These are phyloP conservation scores for Nixonia krombeini DNA, from an alignment of 1,140 invertebrate species.

Conservation along the genomic window DNA sequence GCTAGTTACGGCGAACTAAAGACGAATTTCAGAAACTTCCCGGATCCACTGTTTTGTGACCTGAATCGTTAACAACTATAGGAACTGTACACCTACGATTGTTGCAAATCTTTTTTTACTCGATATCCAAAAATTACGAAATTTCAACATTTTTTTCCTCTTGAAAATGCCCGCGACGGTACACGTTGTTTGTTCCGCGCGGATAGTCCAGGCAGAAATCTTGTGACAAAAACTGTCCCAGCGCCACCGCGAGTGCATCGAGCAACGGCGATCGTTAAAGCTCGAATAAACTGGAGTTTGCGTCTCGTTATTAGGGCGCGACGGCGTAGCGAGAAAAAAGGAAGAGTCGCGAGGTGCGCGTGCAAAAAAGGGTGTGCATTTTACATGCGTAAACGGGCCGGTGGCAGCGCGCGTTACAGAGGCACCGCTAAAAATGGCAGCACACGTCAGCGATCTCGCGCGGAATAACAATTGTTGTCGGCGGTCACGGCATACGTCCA, in stretches of 20 bases:
- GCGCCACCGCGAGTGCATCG: slow-evolving; percentile 40
- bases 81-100: no score
- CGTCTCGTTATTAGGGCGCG: slow-evolving; percentile 37
- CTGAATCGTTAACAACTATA: no score
- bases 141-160: no score
- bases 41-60: not conserved
- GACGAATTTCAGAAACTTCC: slow-evolving; percentile 24
- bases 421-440: slow-evolving; percentile 71
- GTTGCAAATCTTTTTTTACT: no score
- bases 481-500: slow-evolving; percentile 72
- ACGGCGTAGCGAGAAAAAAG: slow-evolving; percentile 26
- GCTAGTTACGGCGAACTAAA: slow-evolving; percentile 49
- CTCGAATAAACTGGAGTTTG: slow-evolving; percentile 32
- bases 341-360: not conserved
- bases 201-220: no score
- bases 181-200: no score
- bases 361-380: slow-evolving; percentile 20
- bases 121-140: no score
- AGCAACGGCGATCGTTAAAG: slow-evolving; percentile 43
- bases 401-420: slow-evolving; percentile 33
- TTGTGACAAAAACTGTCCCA: no score
- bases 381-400: slow-evolving; percentile 22
- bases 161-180: no score
- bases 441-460: slow-evolving; percentile 55
- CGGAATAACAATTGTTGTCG: slow-evolving; percentile 67